Conservation (phyloP, 2,888 invertebrate genomes). For the Plutella xylostella region DNA sequence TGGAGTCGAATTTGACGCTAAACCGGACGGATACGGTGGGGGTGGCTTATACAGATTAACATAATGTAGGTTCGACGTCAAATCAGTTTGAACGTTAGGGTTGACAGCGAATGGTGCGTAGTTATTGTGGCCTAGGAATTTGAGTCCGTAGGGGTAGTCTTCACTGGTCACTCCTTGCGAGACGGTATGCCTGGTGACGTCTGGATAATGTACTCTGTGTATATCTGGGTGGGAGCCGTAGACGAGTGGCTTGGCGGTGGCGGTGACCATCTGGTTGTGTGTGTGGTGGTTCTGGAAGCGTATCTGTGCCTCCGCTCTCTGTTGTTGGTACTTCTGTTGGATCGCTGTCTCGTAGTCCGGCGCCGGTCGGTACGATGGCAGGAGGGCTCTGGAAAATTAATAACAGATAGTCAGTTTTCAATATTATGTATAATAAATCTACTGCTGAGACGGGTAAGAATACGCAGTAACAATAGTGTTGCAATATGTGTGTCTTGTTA, state of each 20-base stretch:
- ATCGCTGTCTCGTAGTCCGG: conserved; percentile 97
- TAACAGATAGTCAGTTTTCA: no score
- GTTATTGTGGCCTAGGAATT: conserved; percentile 36
- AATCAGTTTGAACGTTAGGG: conserved; percentile 48
- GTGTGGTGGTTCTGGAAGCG: conserved; percentile 49
- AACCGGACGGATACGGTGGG: conserved; percentile 83
- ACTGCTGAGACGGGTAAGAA: no score
- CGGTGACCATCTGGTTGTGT: conserved; percentile 29
- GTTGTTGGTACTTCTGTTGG: conserved; percentile 81
- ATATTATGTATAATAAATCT: no score
- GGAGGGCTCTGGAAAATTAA: conserved; percentile 76
- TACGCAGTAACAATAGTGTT: no score
- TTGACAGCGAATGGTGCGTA: conserved; percentile 50
- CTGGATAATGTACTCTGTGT: conserved; percentile 75
- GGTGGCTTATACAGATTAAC: conserved; percentile 84
- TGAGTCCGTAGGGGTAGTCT: conserved; percentile 45
- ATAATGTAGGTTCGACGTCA: conserved; percentile 66
- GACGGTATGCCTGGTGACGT: conserved; percentile 70
- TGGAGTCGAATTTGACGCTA: conserved; percentile 87
- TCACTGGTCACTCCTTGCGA: conserved; percentile 35
- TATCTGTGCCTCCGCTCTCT: conserved; percentile 44
- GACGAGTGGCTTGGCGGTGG: conserved; percentile 43
- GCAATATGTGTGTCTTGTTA: no score
- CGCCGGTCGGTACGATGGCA: conserved; percentile 89
- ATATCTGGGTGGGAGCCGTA: conserved; percentile 84